Base-by-base conservation (phyloP, 2,888 invertebrate genomes). In the Pteria penguin region DNA sequence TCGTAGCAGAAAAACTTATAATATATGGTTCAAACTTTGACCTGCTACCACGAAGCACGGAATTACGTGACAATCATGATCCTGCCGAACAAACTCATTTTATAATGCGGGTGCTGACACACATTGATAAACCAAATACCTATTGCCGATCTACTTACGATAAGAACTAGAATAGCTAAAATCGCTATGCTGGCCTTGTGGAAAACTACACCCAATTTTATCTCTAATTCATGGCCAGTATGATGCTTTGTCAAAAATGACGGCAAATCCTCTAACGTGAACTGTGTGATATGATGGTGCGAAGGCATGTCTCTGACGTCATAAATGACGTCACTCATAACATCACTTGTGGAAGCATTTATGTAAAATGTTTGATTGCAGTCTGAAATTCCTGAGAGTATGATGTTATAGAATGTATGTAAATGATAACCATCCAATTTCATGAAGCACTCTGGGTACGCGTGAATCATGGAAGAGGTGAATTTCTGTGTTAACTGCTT, bases 101-200 rank as follows among this genome's bases (percentile, higher is more conserved):
- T n/a, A n/a, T n/a, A n/a, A n/a, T n/a, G n/a, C n/a, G n/a, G n/a
- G n/a, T n/a, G n/a, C n/a, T n/a, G n/a, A n/a, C n/a, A n/a, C n/a
- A n/a, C n/a, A n/a, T n/a, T n/a, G n/a, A n/a, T n/a, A n/a, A n/a
- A n/a, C n/a, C n/a, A n/a, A n/a, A n/a, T n/a, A n/a, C n/a, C n/a
- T n/a, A n/a, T n/a, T n/a, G n/a, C n/a, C n/a, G n/a, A n/a, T n/a
- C n/a, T 31, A 74, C 81, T 71, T 77, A 82, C 82, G 67, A 76
- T 67, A 14, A 79, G 26, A n/a, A 78, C 76, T 3, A 82, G 72
- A 29, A 79, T 55, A 1, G 72, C 78, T 31, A 82, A 61, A 52
- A 82, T 81, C 8, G 75, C 71, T 24, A 82, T 76, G 65, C 82
- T 82, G 33, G 76, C 72, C 78, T 82, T 81, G 60, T 82, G 82